Base-by-base conservation (phyloP, 2,888 invertebrate species). In the Lacanobia wlatinum region DNA sequence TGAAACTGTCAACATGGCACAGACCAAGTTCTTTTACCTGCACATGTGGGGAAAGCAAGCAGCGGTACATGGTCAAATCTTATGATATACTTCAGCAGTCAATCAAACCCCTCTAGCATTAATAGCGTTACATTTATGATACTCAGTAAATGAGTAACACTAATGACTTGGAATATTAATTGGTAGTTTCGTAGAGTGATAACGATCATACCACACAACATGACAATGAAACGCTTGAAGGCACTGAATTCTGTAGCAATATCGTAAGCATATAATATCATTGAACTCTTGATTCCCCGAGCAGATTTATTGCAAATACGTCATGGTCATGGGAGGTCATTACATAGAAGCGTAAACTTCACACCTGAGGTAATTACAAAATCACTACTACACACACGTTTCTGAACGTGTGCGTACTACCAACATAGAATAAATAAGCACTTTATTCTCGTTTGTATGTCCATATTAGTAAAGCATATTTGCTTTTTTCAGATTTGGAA, bases 311-410 rank as follows among this genome's bases (percentile, higher is more conserved):
- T 87, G 78, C 79, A 78, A 77, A 83, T 77, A 86, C 87, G 78
- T 86, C 88, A 89, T 82, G 87, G 88, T 87, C 88, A 88, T 87
- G 87, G 88, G 80, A 84, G 82, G 80, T 83, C 86, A 82, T 79
- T 77, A 81, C 73, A 62, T 73, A 78, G 75, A 82, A 77, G 73
- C 86, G 76, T 87, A 82, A 85, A 87, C 84, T 84, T 82, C 73
- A 86, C 80, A 83, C 73, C 81, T 80, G 78, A 60, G 46, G 62
- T 77, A 78, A 81, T 84, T 84, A 77, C 71, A 68, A 73, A 81
- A 77, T 77, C 71, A 73, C 65, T 68, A 72, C 62, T 81, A 73
- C 66, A 64, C 71, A 75, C 70, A 83, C 72, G 71, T 73, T 68
- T 72, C 28, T 62, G 62, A 66, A 48, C 55, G 77, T 60, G 70